Conservation (phyloP, 64 coral and sea anemone species). For the Dendronephthya gigantea region DNA sequence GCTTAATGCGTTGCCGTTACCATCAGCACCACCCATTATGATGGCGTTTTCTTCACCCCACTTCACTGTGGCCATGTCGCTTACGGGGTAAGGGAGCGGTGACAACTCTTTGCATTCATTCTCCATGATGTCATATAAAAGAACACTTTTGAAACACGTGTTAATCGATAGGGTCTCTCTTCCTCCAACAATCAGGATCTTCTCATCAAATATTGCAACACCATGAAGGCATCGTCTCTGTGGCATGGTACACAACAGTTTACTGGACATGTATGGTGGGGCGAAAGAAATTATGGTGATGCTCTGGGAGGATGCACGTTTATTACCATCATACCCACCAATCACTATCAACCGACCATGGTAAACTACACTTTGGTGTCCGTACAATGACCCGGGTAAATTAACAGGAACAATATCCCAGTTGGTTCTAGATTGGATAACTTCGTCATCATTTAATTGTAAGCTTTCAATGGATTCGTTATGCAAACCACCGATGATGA, state of each 20-base stretch:
- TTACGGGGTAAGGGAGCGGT: neutral
- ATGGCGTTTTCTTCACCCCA: neutral
- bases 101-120: too few relatives aligned
- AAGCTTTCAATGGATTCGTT: neutral
- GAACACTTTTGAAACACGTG: neutral
- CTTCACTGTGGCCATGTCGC: neutral
- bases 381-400: neutral
- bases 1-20: neutral
- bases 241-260: too few relatives aligned
- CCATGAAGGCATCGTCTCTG: neutral
- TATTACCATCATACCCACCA: neutral
- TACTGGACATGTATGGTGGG: neutral
- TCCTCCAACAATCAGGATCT: neutral
- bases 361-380: neutral
- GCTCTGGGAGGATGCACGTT: neutral
- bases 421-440: neutral
- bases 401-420: neutral
- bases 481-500: neutral
- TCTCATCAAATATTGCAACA: neutral
- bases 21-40: neutral
- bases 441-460: neutral
- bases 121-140: too few relatives aligned
- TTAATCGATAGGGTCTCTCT: neutral
- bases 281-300: too few relatives aligned
- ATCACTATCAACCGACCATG: neutral